These are phyloP conservation scores for Myotis lucifugus DNA, from an alignment of 2,113 vertebrate genomes.

Conservation along the genomic window DNA sequence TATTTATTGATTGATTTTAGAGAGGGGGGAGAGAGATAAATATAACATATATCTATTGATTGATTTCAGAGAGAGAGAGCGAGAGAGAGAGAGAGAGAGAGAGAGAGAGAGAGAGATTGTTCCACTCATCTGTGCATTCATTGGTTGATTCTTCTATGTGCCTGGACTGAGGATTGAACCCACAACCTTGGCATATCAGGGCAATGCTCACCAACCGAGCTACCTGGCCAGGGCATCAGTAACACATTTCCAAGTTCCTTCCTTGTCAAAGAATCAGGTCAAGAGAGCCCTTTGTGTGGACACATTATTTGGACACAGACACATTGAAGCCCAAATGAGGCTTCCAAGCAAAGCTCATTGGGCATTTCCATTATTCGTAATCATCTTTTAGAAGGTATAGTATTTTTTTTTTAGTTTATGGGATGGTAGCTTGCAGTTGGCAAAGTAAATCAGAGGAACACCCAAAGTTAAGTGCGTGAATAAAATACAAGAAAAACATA, in stretches of 20 bases:
- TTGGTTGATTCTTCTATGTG: not conserved
- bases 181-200: not conserved
- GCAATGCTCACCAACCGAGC: not conserved
- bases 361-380: not conserved
- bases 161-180: not conserved
- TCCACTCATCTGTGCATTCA: not conserved
- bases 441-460: conserved; percentile 83
- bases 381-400: conserved; percentile 69
- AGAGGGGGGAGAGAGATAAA: no score
- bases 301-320: not conserved
- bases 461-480: conserved; percentile 86
- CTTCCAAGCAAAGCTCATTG: not conserved
- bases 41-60: not conserved
- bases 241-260: not conserved
- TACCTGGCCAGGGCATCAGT: not conserved
- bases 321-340: not conserved
- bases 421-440: conserved; percentile 84
- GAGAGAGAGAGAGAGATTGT: not conserved
- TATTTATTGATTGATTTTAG: no score
- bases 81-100: not conserved
- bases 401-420: conserved; percentile 70
- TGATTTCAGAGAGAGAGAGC: not conserved
- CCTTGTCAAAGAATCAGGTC: not conserved
- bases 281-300: not conserved
- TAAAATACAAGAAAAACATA: conserved; percentile 86